These are phyloP conservation scores for Taeniopygia guttata DNA, from an alignment of 2,797 vertebrate genomes.

Conservation along the genomic window DNA sequence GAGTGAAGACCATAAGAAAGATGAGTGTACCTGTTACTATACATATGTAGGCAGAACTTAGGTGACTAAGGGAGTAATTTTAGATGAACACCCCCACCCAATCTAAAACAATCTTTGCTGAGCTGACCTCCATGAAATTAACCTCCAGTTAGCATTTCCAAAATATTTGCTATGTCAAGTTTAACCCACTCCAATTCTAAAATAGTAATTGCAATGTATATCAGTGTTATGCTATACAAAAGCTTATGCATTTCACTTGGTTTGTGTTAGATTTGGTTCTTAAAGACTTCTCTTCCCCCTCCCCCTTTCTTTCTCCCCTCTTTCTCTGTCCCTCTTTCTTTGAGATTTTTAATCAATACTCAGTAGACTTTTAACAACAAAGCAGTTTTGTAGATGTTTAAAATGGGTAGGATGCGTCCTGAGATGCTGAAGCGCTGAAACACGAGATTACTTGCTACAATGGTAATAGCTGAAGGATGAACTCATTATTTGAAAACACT, in stretches of 20 bases:
- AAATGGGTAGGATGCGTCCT: not conserved
- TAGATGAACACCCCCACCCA: not conserved
- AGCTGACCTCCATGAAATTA: not conserved
- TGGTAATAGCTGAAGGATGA: not conserved
- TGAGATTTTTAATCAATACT: not conserved
- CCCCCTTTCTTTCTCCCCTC: accelerated
- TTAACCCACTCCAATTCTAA: not conserved
- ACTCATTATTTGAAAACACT: not conserved
- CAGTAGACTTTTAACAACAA: not conserved
- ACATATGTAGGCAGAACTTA: not conserved
- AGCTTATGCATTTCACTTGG: not conserved
- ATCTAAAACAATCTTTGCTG: not conserved
- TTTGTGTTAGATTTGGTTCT: not conserved
- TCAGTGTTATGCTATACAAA: not conserved
- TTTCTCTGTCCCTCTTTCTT: not conserved
- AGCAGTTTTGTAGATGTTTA: not conserved
- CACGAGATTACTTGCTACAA: not conserved
- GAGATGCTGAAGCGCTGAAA: not conserved
- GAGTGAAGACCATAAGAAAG: not conserved
- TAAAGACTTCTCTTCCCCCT: not conserved
- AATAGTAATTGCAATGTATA: not conserved
- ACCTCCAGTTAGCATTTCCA: not conserved
- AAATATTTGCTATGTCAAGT: not conserved
- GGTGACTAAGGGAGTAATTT: not conserved
- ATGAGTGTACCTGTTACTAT: not conserved